Percentiles rank a stretch among this genome's conserved stretches.
Conservation (phyloP, 1,140 invertebrate species). For the Drosophila guanche region DNA sequence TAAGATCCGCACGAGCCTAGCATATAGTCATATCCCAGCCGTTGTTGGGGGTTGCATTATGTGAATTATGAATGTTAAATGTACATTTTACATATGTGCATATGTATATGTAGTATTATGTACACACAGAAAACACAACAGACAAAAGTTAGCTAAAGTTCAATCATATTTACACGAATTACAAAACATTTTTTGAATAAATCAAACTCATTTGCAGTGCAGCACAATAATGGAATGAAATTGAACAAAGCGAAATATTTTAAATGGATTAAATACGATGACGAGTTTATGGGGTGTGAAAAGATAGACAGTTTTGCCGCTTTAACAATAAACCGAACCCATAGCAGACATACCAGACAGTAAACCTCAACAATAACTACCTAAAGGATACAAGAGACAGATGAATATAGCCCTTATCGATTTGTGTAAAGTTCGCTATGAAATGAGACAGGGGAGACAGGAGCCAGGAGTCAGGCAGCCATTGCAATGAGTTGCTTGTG, state of each 20-base stretch:
- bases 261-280: slow-evolving; percentile 1
- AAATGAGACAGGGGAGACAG: slow-evolving; percentile 26
- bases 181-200: slow-evolving; percentile 59
- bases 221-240: slow-evolving; percentile 75
- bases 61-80: slow-evolving; percentile 35
- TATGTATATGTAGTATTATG: slow-evolving; percentile 10
- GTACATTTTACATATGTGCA: slow-evolving; percentile 5
- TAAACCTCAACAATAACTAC: neutral
- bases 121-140: slow-evolving; percentile 22
- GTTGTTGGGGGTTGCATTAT: slow-evolving; percentile 2
- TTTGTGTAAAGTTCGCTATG: slow-evolving; percentile 23
- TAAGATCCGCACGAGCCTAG: slow-evolving; percentile 12
- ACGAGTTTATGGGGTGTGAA: slow-evolving; percentile 6
- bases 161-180: slow-evolving; percentile 63
- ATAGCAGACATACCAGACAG: slow-evolving; percentile 25
- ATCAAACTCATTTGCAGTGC: slow-evolving; percentile 76
- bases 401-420: slow-evolving; percentile 24
- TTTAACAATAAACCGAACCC: slow-evolving; percentile 19
- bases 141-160: slow-evolving; percentile 43
- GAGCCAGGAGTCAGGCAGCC: neutral
- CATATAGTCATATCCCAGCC: slow-evolving; percentile 1
- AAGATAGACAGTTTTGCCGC: slow-evolving; percentile 10
- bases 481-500: slow-evolving; percentile 45
- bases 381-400: slow-evolving; percentile 2
- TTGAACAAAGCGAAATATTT: slow-evolving; percentile 10